Evolutionary conservation across 2,113 vertebrate genomes (phyloP), one percentile per base, ranked within the genome.

Genomic region (Ameiurus melas): DNA sequence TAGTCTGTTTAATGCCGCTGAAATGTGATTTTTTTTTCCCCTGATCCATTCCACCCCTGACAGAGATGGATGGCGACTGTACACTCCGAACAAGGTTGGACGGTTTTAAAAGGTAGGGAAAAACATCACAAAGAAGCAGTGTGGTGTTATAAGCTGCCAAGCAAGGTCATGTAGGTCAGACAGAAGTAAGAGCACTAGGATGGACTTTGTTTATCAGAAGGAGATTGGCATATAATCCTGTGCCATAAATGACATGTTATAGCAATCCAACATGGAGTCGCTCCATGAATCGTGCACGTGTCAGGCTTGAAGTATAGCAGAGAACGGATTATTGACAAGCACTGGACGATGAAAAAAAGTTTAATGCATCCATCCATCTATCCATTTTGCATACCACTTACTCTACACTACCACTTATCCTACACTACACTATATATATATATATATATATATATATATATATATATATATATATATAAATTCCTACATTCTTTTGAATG

Each of bases 21-120:
- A 92, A 94, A 96, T 94, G 91, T 88, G 94, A 95, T 96, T 92
- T 92, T 86, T 94, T 93, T 57, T 78, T 51, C 5, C 39, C 12
- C 51, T 43, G 89, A 85, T 53, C 86, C 89, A 80, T 93, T 92
- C 64, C 79, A 51, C 62, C 64, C 86, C 85, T 57, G 92, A 94
- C 93, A 93, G 90, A 94, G 94, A 96, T 89, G 90, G 93, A 96
- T 95, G 94, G 92, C 90, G 88, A 93, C 92, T 91, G 92, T 92
- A 92, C 93, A 92, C 90, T 89, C 57, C 85, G 89, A 92, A 91
- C 12, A 85, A 82, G 91, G 91, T 77, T 36, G 88, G 88, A 91
- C 57, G 77, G 47, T 91, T 92, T 91, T 94, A 93, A 89, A 93
- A 94, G 95, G 93, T 92, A 81, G 86, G 84, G 84, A 89, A 55